Evolutionary conservation across 1,140 invertebrate species (phyloP), one percentile per base, ranked within the genome.

Genomic region (Lasioglossum baleicum): DNA sequence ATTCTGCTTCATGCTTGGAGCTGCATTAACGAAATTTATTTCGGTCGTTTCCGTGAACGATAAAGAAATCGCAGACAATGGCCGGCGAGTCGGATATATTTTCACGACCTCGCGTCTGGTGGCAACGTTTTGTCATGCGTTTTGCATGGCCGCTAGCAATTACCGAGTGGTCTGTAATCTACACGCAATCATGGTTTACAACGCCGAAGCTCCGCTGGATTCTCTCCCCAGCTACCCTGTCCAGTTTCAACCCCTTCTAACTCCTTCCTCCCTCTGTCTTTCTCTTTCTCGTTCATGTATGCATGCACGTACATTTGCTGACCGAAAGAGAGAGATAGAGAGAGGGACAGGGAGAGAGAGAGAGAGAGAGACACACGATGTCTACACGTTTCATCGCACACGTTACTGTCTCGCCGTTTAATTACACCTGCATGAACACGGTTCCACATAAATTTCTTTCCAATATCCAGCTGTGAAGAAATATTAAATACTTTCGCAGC

Each of bases 151-250:
- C 77, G 85, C 86, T 87, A 88, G 89, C 89, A 91, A 92, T 91
- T 92, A 91, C 86, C 83, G 87, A 88, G 87, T 86, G 87, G 84
- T 91, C 83, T 88, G 89, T 92, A 92, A 91, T 91, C 90, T 88
- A 90, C 88, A 88, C 87, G 89, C 90, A 92, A 88, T 91, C 90
- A 91, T 90, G 88, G 83, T 88, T 88, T 86, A 88, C 88, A 87
- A 83, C 58, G 77, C 64, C 76, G 68, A 83, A 86, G 82, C 76
- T 87, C 66, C 75, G 80, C 82, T 76, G 81, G 73, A 85, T 89
- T 85, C 87, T 80, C 86, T 74, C 83, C 72, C 69, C 61, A 68
- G 66, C 40, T 63, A 56, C 82, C 80, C 71, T 66, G 68, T 64
- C 77, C 68, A 56, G 58, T 56, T 65, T 61, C 53, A 68, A 72